These are phyloP conservation scores for Anabacerthia variegaticeps DNA, from an alignment of 2,797 vertebrate genomes.

Conservation along the genomic window DNA sequence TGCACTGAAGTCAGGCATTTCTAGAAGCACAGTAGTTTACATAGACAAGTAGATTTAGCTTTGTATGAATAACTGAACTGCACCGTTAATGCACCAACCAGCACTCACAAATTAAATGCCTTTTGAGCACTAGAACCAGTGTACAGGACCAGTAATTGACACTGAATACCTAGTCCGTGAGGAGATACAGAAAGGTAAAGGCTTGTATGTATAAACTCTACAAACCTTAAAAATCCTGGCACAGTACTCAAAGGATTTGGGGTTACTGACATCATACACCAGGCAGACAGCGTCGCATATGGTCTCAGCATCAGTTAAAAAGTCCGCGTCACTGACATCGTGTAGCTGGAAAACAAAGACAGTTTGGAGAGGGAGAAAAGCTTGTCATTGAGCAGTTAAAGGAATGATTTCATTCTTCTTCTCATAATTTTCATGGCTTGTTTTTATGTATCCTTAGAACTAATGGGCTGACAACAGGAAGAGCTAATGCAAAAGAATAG, in stretches of 20 bases:
- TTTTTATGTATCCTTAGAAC: background rate
- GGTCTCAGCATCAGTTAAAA: conserved; percentile 87
- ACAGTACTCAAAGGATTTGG: conserved; percentile 94
- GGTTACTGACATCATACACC: conserved; percentile 92
- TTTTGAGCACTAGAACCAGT: background rate
- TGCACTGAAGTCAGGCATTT: background rate
- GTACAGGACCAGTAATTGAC: background rate
- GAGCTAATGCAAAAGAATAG: background rate
- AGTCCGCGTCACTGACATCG: conserved; percentile 90
- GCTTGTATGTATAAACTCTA: conserved; percentile 1
- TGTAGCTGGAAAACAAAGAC: conserved; percentile 83
- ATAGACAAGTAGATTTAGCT: background rate
- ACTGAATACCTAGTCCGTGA: background rate
- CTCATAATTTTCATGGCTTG: background rate
- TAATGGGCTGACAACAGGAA: background rate
- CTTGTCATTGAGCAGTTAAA: background rate
- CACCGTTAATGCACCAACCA: background rate
- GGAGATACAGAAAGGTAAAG: background rate
- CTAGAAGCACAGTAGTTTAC: background rate
- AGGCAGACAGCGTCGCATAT: conserved; percentile 94
- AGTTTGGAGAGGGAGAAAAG: background rate
- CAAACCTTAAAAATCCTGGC: conserved; percentile 95
- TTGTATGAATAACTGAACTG: background rate
- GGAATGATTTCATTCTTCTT: background rate
- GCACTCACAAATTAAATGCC: background rate